Evolutionary conservation across 1,140 invertebrate species (phyloP), one percentile per base, ranked within the genome.

Genomic region (Neodiprion lecontei): DNA sequence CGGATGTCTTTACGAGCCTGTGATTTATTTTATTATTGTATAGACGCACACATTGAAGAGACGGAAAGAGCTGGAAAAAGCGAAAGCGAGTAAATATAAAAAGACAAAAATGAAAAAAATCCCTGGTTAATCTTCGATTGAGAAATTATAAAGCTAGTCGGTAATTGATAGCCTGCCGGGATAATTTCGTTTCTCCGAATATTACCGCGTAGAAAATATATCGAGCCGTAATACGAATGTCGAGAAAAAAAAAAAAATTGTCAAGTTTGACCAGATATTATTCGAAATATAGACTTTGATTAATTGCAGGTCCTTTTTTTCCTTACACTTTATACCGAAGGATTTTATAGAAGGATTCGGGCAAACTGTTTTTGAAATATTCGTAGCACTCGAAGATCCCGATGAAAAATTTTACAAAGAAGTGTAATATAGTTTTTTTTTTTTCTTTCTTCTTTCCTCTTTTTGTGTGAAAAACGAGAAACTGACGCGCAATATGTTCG

Each of bases 11-110:
- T 86, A 86, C 81, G 84, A 85, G 83, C 75, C 74, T 67, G 83
- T 84, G 84, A 86, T 86, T 86, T 85, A 86, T 85, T 86, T 86
- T 86, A 86, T 85, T 82, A 83, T 69, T 40, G 5, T 40, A 40
- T 40, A 40, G 40, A 47, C 12, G 12, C 11, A 67, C 40, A 70
- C 28, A 40, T 40, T 40, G 28, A 72, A 48, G 17, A 70, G 9
- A 17, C 68, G 75, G 53, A 65, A 23, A 75, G 53, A 73, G 50
- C 66, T 40, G 77, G 21, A 61, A 65, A 9, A 48, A 47, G 14
- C 66, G 48, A 68, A 28, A n/a, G 28, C 74, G 71, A 9, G 40
- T 10, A 69, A 68, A 12, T 23, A 72, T 21, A 48, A 74, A 28
- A 74, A 72, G n/a, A 74, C 40, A 74, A 76, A 76, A 70, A 49